Percentiles rank a stretch among this genome's conserved stretches.
These are phyloP conservation scores for Passerina amoena DNA, from an alignment of 2,113 vertebrate genomes.

Conservation along the genomic window DNA sequence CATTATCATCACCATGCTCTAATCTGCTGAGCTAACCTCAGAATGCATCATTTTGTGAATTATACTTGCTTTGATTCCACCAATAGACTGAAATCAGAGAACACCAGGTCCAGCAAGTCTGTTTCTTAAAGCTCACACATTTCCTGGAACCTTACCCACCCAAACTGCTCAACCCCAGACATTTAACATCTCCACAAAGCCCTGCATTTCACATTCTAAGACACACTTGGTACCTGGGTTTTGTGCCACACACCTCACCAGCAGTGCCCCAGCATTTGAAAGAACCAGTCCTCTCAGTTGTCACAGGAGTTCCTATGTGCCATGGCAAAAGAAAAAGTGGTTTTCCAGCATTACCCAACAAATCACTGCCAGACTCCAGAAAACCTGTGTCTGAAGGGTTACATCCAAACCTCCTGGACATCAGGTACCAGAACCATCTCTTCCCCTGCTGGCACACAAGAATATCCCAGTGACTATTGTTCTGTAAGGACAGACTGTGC, in stretches of 20 bases:
- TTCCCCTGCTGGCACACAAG: not conserved
- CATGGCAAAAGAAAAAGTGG: fast-evolving
- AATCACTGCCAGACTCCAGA: not conserved
- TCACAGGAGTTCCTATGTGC: not conserved
- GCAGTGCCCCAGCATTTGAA: not conserved
- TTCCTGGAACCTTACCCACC: not conserved
- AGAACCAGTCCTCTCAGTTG: not conserved
- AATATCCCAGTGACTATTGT: not conserved
- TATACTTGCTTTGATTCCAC: not conserved
- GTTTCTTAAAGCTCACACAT: not conserved
- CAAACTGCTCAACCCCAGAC: not conserved
- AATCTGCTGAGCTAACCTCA: not conserved
- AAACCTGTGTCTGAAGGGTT: not conserved
- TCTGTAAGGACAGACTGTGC: not conserved
- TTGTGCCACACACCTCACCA: not conserved
- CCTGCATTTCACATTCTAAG: not conserved
- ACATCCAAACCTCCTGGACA: not conserved
- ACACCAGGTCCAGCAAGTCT: not conserved
- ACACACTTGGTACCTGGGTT: not conserved
- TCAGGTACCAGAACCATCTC: not conserved
- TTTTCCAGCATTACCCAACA: not conserved
- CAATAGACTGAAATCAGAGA: not conserved
- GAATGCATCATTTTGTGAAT: not conserved
- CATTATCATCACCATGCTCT: not conserved
- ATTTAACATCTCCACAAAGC: not conserved